Evolutionary conservation across 2,113 vertebrate species (phyloP).

Genomic region (Cyrtonyx montezumae): DNA sequence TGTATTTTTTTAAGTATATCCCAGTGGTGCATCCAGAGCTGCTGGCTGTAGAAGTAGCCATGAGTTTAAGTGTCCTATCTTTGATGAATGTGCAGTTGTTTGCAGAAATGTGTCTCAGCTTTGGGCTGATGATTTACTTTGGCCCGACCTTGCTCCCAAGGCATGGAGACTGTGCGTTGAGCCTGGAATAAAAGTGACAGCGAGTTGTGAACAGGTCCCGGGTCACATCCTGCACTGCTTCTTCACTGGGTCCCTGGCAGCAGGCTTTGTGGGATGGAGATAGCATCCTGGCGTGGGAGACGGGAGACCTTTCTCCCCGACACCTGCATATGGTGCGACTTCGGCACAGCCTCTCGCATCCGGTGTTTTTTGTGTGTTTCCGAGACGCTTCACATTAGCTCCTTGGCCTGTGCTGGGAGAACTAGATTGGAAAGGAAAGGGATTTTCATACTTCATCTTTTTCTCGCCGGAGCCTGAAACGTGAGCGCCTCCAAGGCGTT

Average conservation of each 20-base stretch:
- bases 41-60: background rate
- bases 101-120: background rate
- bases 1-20: background rate
- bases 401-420: conserved; percentile 53
- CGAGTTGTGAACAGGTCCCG: background rate
- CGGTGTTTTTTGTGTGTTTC: conserved; percentile 55
- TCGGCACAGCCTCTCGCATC: conserved; percentile 36
- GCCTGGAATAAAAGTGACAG: background rate
- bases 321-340: conserved; percentile 72
- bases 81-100: background rate
- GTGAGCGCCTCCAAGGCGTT: conserved; percentile 63
- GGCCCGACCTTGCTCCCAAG: background rate
- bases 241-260: rapidly evolving
- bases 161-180: background rate
- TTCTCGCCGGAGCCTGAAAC: conserved; percentile 59
- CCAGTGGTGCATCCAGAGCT: rapidly evolving
- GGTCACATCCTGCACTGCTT: rapidly evolving
- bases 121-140: background rate
- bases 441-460: conserved; percentile 77
- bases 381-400: conserved; percentile 50
- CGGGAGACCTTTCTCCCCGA: conserved; percentile 65
- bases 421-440: conserved; percentile 72
- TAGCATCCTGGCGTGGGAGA: conserved; percentile 59
- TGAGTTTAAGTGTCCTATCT: background rate
- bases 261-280: conserved; percentile 16